Evolutionary conservation across 2,888 invertebrate genomes (phyloP), one percentile per base, ranked within the genome.

Genomic region (Carterocephalus palaemon): DNA sequence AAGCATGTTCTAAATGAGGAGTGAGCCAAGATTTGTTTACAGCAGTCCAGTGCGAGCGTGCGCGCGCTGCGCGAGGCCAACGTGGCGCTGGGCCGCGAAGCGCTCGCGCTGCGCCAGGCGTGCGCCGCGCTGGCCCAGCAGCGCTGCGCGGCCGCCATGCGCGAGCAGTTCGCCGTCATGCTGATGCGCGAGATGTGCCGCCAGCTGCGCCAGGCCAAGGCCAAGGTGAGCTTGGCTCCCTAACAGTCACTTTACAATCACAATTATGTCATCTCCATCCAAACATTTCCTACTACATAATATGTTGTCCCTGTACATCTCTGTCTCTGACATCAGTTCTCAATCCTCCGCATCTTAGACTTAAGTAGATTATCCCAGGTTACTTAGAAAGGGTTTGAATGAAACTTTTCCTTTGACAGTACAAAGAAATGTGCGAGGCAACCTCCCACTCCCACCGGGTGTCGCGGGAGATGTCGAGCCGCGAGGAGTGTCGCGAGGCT

Each of bases 111-210:
- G 59, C 86, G 88, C 34, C 80, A 84, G 33, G 85, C 89, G 60
- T 79, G 89, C 53, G 80, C 78, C 4, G 72, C 81, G 46, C 73
- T 91, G 39, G 89, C 90, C 62, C 89, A 90, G 56, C 84, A 89
- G 62, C 84, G 86, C 57, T 78, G 81, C 45, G 84, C 87, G 49
- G 83, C 88, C 8, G 82, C 83, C 38, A 77, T 88, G 64, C 85
- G 88, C 54, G 86, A 88, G 9, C 85, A 85, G 51, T 90, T 91
- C 75, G 89, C 89, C 63, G 91, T 91, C 56, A 90, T 90, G 48
- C 89, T 92, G 58, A 91, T 92, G 46, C 88, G 88, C 46, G 90
- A 90, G 71, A 82, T 92, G 83, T 67, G 91, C 2, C 77, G 89
- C 28, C 90, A 91, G 69, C 78, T 91, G 32, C 89, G 89, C 54